phyloP scores from a whole-genome alignment of 2,113 vertebrate genomes.

The zebrafish (Danio rerio) region GRCz12tu NC_133186.1:29462501-29463000 shows the following conservation, averaged over 20 bases:
- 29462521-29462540: not conserved
- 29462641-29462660: too few species aligned
- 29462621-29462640: conserved; percentile 85
- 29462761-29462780: too few species aligned
- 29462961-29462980: not conserved
- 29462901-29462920: not conserved
- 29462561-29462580: not conserved
- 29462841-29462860: too few species aligned
- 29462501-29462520: not conserved
- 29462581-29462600: not conserved
- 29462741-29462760: too few species aligned
- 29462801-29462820: too few species aligned
- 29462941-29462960: not conserved
- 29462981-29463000: not conserved
- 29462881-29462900: not conserved
- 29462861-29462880: not conserved
- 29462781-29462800: too few species aligned
- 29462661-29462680: too few species aligned
- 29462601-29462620: conserved; percentile 78
- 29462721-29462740: too few species aligned
- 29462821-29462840: too few species aligned
- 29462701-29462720: too few species aligned
- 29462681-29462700: too few species aligned
- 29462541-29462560: not conserved
- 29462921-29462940: not conserved